phyloP scores from a whole-genome alignment of 64 coral and sea anemone genomes.

The Trachythela sp. region DNA sequence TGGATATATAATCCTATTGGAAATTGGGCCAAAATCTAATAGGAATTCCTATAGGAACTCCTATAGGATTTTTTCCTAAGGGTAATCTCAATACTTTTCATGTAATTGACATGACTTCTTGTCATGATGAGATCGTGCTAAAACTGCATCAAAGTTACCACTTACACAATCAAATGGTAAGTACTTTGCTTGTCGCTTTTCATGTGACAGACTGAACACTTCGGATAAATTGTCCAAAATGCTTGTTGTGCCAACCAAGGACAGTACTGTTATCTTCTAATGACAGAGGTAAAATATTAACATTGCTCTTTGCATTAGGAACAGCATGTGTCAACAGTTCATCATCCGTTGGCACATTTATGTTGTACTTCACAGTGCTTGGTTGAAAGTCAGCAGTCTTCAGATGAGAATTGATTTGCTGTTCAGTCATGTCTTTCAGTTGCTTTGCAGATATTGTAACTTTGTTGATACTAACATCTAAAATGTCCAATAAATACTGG shows the following conservation, averaged over 20 bases:
- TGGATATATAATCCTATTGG: too few species aligned
- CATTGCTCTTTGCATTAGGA: neutral
- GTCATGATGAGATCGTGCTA: conserved; percentile 19
- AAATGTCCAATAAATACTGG: neutral
- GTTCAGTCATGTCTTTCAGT: conserved; percentile 7
- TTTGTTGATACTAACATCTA: neutral
- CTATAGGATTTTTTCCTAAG: too few species aligned
- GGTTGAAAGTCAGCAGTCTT: neutral
- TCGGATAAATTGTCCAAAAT: neutral
- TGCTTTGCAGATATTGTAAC: neutral
- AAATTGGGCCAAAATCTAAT: too few species aligned
- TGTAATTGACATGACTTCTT: too few species aligned
- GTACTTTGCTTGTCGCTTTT: conserved; percentile 15
- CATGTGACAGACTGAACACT: neutral
- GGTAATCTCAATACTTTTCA: too few species aligned
- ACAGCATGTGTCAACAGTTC: neutral
- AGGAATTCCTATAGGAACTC: too few species aligned
- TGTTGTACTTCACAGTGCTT: neutral
- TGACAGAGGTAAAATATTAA: conserved; percentile 17
- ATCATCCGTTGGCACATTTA: neutral
- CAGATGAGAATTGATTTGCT: neutral
- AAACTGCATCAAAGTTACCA: conserved; percentile 13
- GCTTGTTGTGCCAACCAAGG: conserved; percentile 36
- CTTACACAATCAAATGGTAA: conserved; percentile 24
- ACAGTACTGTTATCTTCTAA: conserved; percentile 32